These are phyloP conservation scores for Drosophila kanapiae DNA, from an alignment of 1,140 invertebrate species.

Conservation along the genomic window DNA sequence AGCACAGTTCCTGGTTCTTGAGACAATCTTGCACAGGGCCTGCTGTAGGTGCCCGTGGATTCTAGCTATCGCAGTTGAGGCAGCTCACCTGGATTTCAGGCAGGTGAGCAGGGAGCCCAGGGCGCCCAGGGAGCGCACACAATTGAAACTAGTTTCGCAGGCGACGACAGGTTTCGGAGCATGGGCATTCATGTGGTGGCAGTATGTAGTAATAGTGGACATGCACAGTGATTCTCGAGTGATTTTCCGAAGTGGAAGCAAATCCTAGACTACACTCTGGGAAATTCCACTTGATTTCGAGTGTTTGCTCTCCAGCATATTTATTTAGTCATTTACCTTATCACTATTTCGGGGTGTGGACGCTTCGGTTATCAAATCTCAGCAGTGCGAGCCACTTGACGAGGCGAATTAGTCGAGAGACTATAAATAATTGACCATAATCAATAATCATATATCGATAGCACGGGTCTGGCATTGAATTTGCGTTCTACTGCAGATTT, in stretches of 20 bases:
- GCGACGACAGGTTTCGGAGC: conserved; percentile 39
- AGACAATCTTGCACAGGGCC: conserved; percentile 5
- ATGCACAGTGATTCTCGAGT: conserved; percentile 42
- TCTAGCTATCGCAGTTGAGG: background rate
- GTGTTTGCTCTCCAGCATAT: conserved; percentile 22
- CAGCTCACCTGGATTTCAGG: conserved; percentile 33
- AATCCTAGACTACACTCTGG: conserved; percentile 31
- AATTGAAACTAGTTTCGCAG: conserved; percentile 46
- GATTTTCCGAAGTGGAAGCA: conserved; percentile 32
- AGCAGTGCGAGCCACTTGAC: conserved; percentile 18
- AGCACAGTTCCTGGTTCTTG: conserved; percentile 41
- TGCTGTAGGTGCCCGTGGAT: conserved; percentile 6
- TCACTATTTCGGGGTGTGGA: conserved; percentile 5
- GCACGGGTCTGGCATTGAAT: conserved; percentile 9
- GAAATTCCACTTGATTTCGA: conserved; percentile 56
- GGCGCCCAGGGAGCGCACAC: background rate
- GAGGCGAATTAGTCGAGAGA: conserved; percentile 22
- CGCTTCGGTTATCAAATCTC: conserved; percentile 35
- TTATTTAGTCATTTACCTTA: conserved; percentile 39
- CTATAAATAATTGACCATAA: conserved; percentile 42
- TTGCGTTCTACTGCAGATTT: conserved; percentile 2
- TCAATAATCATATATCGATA: conserved; percentile 30
- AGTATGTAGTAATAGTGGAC: conserved; percentile 26
- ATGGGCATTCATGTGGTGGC: conserved; percentile 4
- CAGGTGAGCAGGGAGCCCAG: conserved; percentile 10